Conservation (phyloP, 1,140 invertebrate genomes). For the Paralvinella palmiformis region DNA sequence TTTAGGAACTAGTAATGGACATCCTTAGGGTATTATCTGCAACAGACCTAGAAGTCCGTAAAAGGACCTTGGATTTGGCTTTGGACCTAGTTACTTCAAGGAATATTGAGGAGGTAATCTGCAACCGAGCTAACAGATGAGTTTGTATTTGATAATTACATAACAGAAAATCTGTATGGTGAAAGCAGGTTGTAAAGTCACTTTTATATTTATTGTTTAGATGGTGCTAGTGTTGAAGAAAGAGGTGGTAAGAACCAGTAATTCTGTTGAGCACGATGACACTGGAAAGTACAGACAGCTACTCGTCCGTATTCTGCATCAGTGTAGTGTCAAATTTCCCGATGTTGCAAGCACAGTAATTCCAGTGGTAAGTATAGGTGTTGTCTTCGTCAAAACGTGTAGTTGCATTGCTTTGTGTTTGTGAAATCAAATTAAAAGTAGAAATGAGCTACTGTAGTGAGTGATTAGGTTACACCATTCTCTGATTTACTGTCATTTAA, state of each 20-base stretch:
- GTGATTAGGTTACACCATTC: too few relatives aligned
- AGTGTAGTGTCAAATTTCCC: slow-evolving; percentile 95
- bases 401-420: too few relatives aligned
- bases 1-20: slow-evolving; percentile 92
- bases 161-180: not conserved
- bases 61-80: slow-evolving; percentile 76
- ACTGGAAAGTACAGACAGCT: slow-evolving; percentile 93
- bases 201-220: slow-evolving; percentile 30
- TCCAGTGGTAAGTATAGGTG: slow-evolving; percentile 59
- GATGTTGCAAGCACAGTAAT: slow-evolving; percentile 91
- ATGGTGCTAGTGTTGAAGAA: slow-evolving; percentile 92
- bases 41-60: slow-evolving; percentile 84
- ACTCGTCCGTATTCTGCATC: slow-evolving; percentile 88
- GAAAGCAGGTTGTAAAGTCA: not conserved
- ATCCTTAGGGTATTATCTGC: slow-evolving; percentile 87
- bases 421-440: too few relatives aligned
- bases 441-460: too few relatives aligned
- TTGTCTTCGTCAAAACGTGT: too few relatives aligned
- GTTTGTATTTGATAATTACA: not conserved
- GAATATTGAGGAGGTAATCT: slow-evolving; percentile 78
- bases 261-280: slow-evolving; percentile 82
- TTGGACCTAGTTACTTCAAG: slow-evolving; percentile 89
- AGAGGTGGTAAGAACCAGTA: slow-evolving; percentile 56
- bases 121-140: not conserved
- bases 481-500: too few relatives aligned